These are phyloP conservation scores for Hylaea fasciaria DNA, from an alignment of 2,888 invertebrate genomes.

Conservation along the genomic window DNA sequence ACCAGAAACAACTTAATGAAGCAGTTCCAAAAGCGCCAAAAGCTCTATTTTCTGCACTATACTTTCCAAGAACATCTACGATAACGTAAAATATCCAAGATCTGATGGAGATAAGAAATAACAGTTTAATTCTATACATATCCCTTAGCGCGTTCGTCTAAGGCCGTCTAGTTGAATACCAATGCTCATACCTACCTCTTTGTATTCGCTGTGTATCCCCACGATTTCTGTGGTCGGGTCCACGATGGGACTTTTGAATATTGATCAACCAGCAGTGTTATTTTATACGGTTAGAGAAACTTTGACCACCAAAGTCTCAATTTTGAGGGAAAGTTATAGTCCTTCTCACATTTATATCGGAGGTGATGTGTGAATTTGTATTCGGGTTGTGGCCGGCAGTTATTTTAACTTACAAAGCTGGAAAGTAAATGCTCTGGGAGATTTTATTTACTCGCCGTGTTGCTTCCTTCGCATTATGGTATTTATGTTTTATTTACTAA, in stretches of 20 bases:
- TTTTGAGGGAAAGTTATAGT: constrained; percentile 68
- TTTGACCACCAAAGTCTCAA: constrained; percentile 51
- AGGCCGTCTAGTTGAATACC: constrained; percentile 69
- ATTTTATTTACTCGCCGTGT: constrained; percentile 27
- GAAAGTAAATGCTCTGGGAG: constrained; percentile 30
- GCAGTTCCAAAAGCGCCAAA: neutral
- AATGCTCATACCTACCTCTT: constrained; percentile 60
- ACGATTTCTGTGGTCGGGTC: constrained; percentile 79
- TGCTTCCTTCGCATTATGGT: constrained; percentile 10
- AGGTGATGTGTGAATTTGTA: constrained; percentile 48
- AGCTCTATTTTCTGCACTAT: constrained; percentile 8
- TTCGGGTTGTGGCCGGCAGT: constrained; percentile 37
- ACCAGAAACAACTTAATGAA: neutral
- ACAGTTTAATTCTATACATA: constrained; percentile 64
- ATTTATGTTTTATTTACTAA: neutral
- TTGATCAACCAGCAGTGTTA: constrained; percentile 64
- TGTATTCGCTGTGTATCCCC: constrained; percentile 72
- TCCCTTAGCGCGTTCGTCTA: constrained; percentile 68
- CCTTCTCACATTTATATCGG: constrained; percentile 42
- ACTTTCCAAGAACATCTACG: constrained; percentile 32
- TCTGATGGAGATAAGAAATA: constrained; percentile 57
- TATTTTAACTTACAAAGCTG: constrained; percentile 31
- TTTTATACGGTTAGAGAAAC: constrained; percentile 50
- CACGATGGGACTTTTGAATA: constrained; percentile 74
- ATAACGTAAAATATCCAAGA: constrained; percentile 48